phyloP scores from a whole-genome alignment of 2,797 vertebrate genomes.

The Megalops cyprinoides region DNA sequence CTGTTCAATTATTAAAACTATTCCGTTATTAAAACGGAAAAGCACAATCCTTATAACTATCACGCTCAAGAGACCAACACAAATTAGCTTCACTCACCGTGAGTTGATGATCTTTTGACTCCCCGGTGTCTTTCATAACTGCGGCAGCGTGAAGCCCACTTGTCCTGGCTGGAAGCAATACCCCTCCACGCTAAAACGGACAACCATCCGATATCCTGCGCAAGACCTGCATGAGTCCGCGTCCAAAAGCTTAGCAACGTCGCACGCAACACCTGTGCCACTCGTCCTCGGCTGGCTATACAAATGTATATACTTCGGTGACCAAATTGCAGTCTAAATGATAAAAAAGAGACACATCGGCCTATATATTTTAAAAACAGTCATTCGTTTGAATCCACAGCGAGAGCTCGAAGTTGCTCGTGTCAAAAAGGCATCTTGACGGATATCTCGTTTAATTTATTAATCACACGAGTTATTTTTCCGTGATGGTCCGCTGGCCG shows the following conservation, averaged over 20 bases:
- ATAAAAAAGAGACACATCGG: background rate
- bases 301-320: background rate
- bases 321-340: background rate
- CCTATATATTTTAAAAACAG: background rate
- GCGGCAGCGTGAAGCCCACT: background rate
- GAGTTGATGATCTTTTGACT: slow-evolving; percentile 84
- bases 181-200: slow-evolving; percentile 24
- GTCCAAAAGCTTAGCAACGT: background rate
- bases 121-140: slow-evolving; percentile 83
- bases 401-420: background rate
- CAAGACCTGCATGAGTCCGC: slow-evolving; percentile 34
- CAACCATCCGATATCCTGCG: slow-evolving; percentile 22
- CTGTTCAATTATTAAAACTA: background rate
- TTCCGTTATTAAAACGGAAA: too few species aligned
- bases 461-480: background rate
- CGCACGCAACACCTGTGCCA: background rate
- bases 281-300: background rate
- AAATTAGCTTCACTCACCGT: slow-evolving; percentile 69
- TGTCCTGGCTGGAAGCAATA: slow-evolving; percentile 6
- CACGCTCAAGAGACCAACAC: background rate
- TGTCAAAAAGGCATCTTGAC: slow-evolving; percentile 1
- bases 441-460: background rate
- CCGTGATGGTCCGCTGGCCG: background rate
- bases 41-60: background rate
- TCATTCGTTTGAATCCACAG: background rate